Evolutionary conservation across 2,888 invertebrate genomes (phyloP), one percentile per base, ranked within the genome.

Genomic region (Gisinianus flammeolus): DNA sequence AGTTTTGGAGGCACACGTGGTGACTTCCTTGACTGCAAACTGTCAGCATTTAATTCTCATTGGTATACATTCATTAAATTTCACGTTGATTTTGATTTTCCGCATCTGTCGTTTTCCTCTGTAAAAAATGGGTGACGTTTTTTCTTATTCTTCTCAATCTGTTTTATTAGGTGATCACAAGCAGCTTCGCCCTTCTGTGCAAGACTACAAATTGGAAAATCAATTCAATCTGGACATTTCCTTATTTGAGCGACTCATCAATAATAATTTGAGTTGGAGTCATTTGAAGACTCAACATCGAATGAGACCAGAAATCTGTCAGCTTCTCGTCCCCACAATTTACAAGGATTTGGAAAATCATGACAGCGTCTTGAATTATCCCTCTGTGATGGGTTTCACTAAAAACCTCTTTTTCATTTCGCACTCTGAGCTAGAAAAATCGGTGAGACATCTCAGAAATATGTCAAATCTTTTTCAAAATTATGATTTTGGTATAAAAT

Each of bases 31-130:
- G 24, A 93, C 93, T 0, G 87, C 89, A 31, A 87, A 90, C 69
- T 93, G 94, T 82, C 88, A 95, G 86, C 96, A 96, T 86, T 89
- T 95, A 0, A 93, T 96, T 85, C 89, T 96, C 22, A 94, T 96
- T 81, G 95, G 94, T 89, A 86, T 87, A 86, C 83, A n/a, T n/a
- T n/a, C n/a, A n/a, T n/a, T n/a, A n/a, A n/a, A n/a, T n/a, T n/a
- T n/a, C n/a, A n/a, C n/a, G n/a, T n/a, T n/a, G n/a, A n/a, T n/a
- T n/a, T n/a, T n/a, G n/a, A n/a, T n/a, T n/a, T n/a, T n/a, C n/a
- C n/a, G n/a, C n/a, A n/a, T n/a, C n/a, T n/a, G n/a, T n/a, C n/a
- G n/a, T n/a, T n/a, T n/a, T n/a, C n/a, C n/a, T n/a, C n/a, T n/a
- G n/a, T n/a, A n/a, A n/a, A n/a, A n/a, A n/a, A n/a, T n/a, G 76